Percentiles rank a stretch among this genome's conserved stretches.
phyloP scores from a whole-genome alignment of 1,140 invertebrate species.

The Coenobita brevimanus region DNA sequence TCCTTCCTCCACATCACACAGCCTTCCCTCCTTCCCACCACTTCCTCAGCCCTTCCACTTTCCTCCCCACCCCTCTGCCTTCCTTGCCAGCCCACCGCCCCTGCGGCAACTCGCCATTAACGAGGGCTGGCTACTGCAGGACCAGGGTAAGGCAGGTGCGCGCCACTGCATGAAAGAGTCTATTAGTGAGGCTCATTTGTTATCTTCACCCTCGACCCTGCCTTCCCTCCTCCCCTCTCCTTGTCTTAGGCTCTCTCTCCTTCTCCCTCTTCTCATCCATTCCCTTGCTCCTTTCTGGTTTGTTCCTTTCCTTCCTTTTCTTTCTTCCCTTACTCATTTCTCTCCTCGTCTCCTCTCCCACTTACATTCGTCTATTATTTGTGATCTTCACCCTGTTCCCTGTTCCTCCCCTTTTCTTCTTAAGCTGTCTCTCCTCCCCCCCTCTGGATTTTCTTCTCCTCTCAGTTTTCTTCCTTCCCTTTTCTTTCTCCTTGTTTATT shows the following conservation, averaged over 20 bases:
- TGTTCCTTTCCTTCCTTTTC: background rate
- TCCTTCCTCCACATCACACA: background rate
- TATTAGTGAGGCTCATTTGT: conserved; percentile 23
- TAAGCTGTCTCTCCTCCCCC: background rate
- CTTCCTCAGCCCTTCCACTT: background rate
- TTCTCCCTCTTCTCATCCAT: background rate
- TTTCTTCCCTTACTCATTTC: background rate
- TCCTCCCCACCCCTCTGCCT: background rate
- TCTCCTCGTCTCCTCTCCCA: background rate
- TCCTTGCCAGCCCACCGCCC: background rate
- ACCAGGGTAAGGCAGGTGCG: background rate
- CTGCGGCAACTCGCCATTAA: background rate
- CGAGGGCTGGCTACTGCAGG: background rate
- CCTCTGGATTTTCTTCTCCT: background rate
- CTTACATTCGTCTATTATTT: background rate
- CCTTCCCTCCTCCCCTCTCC: background rate
- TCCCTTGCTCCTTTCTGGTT: background rate
- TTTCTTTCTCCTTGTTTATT: background rate
- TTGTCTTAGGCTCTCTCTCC: background rate
- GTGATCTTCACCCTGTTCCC: background rate
- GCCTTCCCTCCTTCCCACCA: background rate
- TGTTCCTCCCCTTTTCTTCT: background rate
- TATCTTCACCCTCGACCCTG: conserved; percentile 4
- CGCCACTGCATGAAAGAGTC: conserved; percentile 9
- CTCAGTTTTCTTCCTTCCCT: background rate